Evolutionary conservation across 37 sponge, comb jelly and placozoan species (phyloP).

Genomic region (Cladorhizidae sp.): DNA sequence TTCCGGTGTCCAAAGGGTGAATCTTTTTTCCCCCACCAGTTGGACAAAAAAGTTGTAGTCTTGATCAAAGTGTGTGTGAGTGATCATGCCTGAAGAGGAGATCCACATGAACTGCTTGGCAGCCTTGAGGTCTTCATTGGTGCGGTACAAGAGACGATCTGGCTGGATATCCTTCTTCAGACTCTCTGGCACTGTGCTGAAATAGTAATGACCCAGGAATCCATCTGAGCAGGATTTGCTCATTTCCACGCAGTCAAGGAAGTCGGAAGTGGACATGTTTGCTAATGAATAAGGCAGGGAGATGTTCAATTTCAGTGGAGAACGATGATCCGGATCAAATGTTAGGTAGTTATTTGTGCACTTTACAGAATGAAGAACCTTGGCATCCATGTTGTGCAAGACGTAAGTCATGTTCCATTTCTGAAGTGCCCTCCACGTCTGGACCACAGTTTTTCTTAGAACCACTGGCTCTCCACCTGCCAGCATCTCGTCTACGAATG

Average conservation of each 20-base stretch:
- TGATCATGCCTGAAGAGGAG: constrained; percentile 89
- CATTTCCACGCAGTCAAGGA: constrained; percentile 54
- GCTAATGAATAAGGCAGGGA: constrained; percentile 58
- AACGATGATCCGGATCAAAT: constrained; percentile 80
- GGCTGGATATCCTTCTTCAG: constrained; percentile 61
- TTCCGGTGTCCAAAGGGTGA: constrained; percentile 80
- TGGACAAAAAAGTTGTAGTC: constrained; percentile 92
- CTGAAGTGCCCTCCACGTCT: constrained; percentile 64
- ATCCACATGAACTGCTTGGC: constrained; percentile 87
- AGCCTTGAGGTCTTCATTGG: constrained; percentile 48
- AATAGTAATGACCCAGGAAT: constrained; percentile 80
- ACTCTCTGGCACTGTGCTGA: constrained; percentile 49
- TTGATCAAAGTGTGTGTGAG: constrained; percentile 91
- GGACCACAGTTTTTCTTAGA: constrained; percentile 60
- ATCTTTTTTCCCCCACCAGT: constrained; percentile 76
- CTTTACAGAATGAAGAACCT: constrained; percentile 63
- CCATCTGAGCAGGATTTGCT: constrained; percentile 41
- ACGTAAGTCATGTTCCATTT: constrained; percentile 78
- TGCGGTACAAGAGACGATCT: constrained; percentile 47
- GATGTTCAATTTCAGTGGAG: constrained; percentile 75
- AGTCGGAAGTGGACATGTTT: constrained; percentile 67
- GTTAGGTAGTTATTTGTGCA: constrained; percentile 68
- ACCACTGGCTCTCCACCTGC: constrained; percentile 55
- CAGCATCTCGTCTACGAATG: constrained; percentile 56
- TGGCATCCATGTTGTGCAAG: constrained; percentile 16